These are phyloP conservation scores for Clarias platycephalus DNA, from an alignment of 2,797 vertebrate species.

Conservation along the genomic window DNA sequence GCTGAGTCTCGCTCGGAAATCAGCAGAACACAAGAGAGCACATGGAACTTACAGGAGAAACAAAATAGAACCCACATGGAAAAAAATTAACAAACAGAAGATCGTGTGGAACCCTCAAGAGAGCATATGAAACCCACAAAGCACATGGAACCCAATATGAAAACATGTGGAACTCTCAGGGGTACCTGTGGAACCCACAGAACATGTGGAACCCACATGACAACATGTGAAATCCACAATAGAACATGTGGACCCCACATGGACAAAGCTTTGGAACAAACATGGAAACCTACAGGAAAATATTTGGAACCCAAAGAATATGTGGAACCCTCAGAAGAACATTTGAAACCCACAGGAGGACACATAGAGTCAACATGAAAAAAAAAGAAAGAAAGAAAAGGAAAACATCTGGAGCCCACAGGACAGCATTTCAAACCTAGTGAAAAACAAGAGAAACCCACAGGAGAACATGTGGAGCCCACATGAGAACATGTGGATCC, in stretches of 20 bases:
- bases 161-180: not conserved
- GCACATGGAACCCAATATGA: not conserved
- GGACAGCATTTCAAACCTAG: not conserved
- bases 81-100: not conserved
- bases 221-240: not conserved
- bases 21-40: conserved; percentile 2
- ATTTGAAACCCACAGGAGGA: no score
- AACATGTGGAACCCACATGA: not conserved
- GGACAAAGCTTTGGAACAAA: no score
- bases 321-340: no score
- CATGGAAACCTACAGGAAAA: no score
- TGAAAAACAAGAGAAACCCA: no score
- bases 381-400: no score
- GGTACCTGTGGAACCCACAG: not conserved
- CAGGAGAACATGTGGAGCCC: not conserved
- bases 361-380: no score
- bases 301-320: no score
- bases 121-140: not conserved
- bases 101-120: not conserved
- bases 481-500: not conserved
- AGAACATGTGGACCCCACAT: not conserved
- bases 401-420: not conserved
- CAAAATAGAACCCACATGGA: not conserved
- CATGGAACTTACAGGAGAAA: not conserved
- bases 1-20: conserved; percentile 43